Conservation (phyloP, 2,888 invertebrate genomes). For the Auanema sp. region DNA sequence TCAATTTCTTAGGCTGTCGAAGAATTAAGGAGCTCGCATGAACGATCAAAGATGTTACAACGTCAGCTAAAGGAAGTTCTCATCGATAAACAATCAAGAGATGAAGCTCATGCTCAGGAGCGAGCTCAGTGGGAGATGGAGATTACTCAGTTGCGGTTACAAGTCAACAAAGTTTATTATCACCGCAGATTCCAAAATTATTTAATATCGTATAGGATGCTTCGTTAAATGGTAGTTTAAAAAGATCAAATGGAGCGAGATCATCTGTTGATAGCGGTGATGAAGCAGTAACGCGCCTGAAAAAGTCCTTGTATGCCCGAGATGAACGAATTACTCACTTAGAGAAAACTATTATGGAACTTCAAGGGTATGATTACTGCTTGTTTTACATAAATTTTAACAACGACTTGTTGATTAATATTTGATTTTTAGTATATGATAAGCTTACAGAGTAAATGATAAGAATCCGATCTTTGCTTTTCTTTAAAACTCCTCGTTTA, state of each 20-base stretch:
- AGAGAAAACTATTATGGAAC: conserved; percentile 49
- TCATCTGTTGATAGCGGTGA: conserved; percentile 13
- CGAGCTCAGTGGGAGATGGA: conserved; percentile 83
- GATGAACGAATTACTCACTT: conserved; percentile 59
- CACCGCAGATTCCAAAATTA: background rate
- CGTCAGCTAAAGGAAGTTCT: conserved; percentile 33
- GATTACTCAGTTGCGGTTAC: conserved; percentile 72
- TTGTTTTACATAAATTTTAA: conserved; percentile 2
- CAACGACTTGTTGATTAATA: conserved; percentile 3
- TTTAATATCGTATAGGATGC: conserved; percentile 25
- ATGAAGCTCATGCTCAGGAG: conserved; percentile 73
- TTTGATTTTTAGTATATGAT: background rate
- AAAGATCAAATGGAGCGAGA: conserved; percentile 21
- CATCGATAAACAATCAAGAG: conserved; percentile 71
- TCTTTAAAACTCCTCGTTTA: conserved; percentile 5
- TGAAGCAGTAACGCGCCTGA: conserved; percentile 45
- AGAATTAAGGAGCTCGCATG: conserved; percentile 26
- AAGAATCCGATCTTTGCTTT: background rate
- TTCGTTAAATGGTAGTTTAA: conserved; percentile 37
- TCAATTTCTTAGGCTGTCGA: conserved; percentile 33
- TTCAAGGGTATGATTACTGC: conserved; percentile 33
- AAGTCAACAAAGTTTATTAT: conserved; percentile 30
- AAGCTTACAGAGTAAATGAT: background rate
- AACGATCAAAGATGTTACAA: conserved; percentile 27
- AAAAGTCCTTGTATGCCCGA: conserved; percentile 46